Percentiles rank a stretch among this genome's conserved stretches.
These are phyloP conservation scores for Megamerina dolium DNA, from an alignment of 2,888 invertebrate species.

Conservation along the genomic window DNA sequence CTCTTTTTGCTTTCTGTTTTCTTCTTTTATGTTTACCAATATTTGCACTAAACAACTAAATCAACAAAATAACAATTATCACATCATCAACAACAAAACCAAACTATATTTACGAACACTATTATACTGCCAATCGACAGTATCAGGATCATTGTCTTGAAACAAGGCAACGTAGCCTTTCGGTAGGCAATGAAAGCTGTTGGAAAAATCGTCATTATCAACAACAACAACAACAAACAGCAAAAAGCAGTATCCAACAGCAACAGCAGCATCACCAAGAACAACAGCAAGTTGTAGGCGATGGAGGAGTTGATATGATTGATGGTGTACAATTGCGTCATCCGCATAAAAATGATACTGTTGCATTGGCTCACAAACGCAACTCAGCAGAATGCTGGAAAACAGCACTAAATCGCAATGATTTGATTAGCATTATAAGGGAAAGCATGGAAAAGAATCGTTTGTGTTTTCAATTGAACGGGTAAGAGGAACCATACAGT, in stretches of 20 bases:
- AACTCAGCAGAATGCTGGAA: slow-evolving; percentile 55
- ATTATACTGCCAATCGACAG: slow-evolving; percentile 23
- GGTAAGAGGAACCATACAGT: slow-evolving; percentile 58
- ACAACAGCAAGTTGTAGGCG: slow-evolving; percentile 15
- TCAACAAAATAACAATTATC: not conserved
- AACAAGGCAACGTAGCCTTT: slow-evolving; percentile 46
- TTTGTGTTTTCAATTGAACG: slow-evolving; percentile 75
- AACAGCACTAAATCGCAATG: slow-evolving; percentile 71
- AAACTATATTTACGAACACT: not conserved
- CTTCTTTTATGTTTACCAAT: slow-evolving; percentile 1
- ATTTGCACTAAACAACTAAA: slow-evolving; percentile 7
- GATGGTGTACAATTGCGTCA: slow-evolving; percentile 41
- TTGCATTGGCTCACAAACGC: slow-evolving; percentile 29
- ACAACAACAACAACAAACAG: slow-evolving; percentile 19
- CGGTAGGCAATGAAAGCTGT: slow-evolving; percentile 47
- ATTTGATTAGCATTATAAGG: slow-evolving; percentile 79
- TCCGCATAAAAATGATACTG: slow-evolving; percentile 36
- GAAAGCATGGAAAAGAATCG: slow-evolving; percentile 89
- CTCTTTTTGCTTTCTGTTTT: slow-evolving; percentile 9
- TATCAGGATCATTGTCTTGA: slow-evolving; percentile 47
- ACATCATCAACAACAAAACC: not conserved
- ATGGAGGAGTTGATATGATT: slow-evolving; percentile 30
- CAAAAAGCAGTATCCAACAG: slow-evolving; percentile 18
- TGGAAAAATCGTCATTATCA: slow-evolving; percentile 43
- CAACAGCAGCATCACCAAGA: slow-evolving; percentile 21